Base-by-base conservation (phyloP, 2,797 vertebrate genomes). In the Hozukius guyotensis region DNA sequence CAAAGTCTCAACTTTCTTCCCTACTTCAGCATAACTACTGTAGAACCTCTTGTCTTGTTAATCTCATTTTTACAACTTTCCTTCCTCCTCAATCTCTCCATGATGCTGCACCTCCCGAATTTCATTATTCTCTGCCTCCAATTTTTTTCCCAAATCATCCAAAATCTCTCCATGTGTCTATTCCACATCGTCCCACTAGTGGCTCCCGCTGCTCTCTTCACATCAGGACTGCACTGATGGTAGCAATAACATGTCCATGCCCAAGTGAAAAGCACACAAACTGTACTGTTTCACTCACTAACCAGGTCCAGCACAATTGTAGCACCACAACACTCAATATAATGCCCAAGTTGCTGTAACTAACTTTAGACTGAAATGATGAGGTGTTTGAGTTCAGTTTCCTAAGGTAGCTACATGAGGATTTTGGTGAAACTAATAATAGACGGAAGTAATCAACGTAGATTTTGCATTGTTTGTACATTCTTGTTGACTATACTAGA, bases 101-200 rank as follows among this genome's bases (percentile, higher is more conserved):
- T n/a, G 49, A 38, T 24, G 53, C 46, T 31, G n/a, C 55, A 60
- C 55, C 53, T 69, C 70, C 55, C 2, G 2, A 38, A 52, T 72
- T 67, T 73, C 13, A 82, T 78, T 76, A 72, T 67, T 80, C 34
- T 65, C 32, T 49, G 25, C 25, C 52, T 75, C 31, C 71, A 34
- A 11, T 22, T 65, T 64, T 24, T 8, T 24, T 5, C 27, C 27
- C 46, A 68, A 62, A 77, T 59, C n/a, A 67, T 57, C 20, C 11
- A 13, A 31, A 73, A 74, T 75, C 66, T 77, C 68, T 59, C 52
- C 57, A 65, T 65, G 66, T 52, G 27, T 82, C 55, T 53, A 16
- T 59, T 57, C 32, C 52, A 70, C 42, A 69, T 80, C 36, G 63
- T 42, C 63, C 59, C 42, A 36, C 13, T 1, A 8, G 60, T 3